Base-by-base conservation (phyloP, 2,888 invertebrate genomes). In the Silvanus unidentatus region DNA sequence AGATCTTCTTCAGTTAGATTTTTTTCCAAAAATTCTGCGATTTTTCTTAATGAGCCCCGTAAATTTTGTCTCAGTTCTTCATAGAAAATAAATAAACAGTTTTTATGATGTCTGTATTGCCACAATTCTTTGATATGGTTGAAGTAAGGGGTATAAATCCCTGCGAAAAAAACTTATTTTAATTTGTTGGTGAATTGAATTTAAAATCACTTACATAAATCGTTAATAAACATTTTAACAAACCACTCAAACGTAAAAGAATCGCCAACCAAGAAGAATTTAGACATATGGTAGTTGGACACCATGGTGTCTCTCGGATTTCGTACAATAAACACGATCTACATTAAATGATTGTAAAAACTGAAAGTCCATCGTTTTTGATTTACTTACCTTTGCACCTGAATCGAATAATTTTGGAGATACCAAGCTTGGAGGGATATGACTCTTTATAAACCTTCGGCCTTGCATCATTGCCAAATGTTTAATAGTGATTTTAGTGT, bases 291-390 rank as follows among this genome's bases (percentile, higher is more conserved):
- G 60, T 82, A 90, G 65, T 80, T 86, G 0, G 89, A 89, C 0
- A 89, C 84, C 0, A 80, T 81, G 0, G 88, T 85, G 66, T 91
- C 91, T 64, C 87, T 84, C 0, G 90, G 88, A 70, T 91, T 87
- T 41, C 92, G 75, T 0, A 86, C 84, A 0, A 90, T 82, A 62
- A 91, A 91, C 35, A 91, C 78, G 29, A 88, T 71, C 77, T 84
- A 69, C 9, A 71, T 15, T n/a, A n/a, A n/a, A n/a, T n/a, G n/a
- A n/a, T n/a, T n/a, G n/a, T n/a, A n/a, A n/a, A n/a, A n/a, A n/a
- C n/a, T n/a, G n/a, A n/a, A n/a, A n/a, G n/a, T n/a, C n/a, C n/a
- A n/a, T n/a, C n/a, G n/a, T n/a, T n/a, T n/a, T n/a, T 37, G 9
- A 13, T 6, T 6, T 12, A 39, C 16, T 50, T 60, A 74, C 76